These are phyloP conservation scores for Chelidonichthys spinosus DNA, from an alignment of 2,797 vertebrate species.

Conservation along the genomic window DNA sequence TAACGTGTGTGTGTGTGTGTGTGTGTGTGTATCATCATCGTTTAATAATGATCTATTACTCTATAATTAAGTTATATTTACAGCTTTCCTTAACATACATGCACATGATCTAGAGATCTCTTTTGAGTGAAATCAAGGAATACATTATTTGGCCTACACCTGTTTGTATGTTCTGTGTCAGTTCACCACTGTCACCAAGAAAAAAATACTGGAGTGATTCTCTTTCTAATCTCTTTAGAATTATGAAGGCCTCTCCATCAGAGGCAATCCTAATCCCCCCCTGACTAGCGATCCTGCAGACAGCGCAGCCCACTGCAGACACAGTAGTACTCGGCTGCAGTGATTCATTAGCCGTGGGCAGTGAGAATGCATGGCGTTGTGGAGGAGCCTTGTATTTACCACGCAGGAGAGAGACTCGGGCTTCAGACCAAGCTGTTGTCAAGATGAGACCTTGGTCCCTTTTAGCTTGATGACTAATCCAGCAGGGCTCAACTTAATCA, in stretches of 20 bases:
- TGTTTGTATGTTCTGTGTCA: background rate
- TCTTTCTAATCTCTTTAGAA: conserved; percentile 65
- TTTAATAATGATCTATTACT: conserved; percentile 18
- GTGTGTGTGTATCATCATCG: conserved; percentile 8
- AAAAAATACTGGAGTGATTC: conserved; percentile 50
- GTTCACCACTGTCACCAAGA: conserved; percentile 16
- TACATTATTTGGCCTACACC: background rate
- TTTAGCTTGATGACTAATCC: conserved; percentile 80
- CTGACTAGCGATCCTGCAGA: conserved; percentile 54
- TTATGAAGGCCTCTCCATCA: conserved; percentile 61
- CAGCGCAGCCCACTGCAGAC: conserved; percentile 32
- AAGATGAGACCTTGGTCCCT: conserved; percentile 71
- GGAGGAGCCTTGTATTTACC: conserved; percentile 71
- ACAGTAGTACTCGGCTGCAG: conserved; percentile 64
- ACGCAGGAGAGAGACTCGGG: conserved; percentile 61
- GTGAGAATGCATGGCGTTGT: conserved; percentile 57
- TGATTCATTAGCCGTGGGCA: conserved; percentile 73
- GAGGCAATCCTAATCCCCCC: conserved; percentile 64
- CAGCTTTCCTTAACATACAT: no score
- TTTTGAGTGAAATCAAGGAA: background rate
- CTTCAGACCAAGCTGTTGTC: conserved; percentile 76
- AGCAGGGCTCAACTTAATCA: conserved; percentile 71
- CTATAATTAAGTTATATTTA: no score
- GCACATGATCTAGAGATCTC: no score
- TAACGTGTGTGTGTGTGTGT: conserved; percentile 25